phyloP scores from a whole-genome alignment of 2,888 invertebrate species.

The Meliscaeva auricollis region DNA sequence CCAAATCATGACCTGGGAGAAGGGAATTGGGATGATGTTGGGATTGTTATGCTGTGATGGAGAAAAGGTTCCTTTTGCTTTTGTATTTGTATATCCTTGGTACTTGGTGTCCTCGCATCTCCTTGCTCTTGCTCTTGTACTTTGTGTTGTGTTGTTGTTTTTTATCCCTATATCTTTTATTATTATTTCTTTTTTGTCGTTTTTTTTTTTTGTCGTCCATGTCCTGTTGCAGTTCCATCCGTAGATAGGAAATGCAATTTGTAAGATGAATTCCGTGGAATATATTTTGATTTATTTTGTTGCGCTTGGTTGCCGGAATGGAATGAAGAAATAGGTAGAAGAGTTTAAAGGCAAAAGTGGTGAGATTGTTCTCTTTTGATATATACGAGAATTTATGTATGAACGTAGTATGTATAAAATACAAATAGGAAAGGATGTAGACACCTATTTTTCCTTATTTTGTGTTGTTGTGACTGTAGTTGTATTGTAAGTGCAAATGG shows the following conservation, averaged over 20 bases:
- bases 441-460: not conserved
- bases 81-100: constrained; percentile 24
- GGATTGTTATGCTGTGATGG: not conserved
- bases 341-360: not conserved
- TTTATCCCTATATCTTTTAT: constrained; percentile 32
- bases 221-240: constrained; percentile 71
- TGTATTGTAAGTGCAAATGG: constrained; percentile 1
- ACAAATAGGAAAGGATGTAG: constrained; percentile 26
- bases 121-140: constrained; percentile 3
- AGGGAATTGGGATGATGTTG: not conserved
- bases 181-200: constrained; percentile 13
- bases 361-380: constrained; percentile 37
- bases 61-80: constrained; percentile 20
- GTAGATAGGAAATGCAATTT: constrained; percentile 76
- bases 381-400: not conserved
- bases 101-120: not conserved
- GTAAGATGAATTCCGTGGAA: constrained; percentile 75
- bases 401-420: not conserved
- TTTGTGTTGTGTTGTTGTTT: constrained; percentile 19
- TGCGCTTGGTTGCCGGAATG: constrained; percentile 48
- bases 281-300: constrained; percentile 73
- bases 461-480: not conserved
- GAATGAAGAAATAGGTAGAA: constrained; percentile 20
- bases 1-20: constrained; percentile 43
- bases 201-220: constrained; percentile 13